These are phyloP conservation scores for Coregonus suidteri DNA, from an alignment of 2,797 vertebrate genomes.

Conservation along the genomic window DNA sequence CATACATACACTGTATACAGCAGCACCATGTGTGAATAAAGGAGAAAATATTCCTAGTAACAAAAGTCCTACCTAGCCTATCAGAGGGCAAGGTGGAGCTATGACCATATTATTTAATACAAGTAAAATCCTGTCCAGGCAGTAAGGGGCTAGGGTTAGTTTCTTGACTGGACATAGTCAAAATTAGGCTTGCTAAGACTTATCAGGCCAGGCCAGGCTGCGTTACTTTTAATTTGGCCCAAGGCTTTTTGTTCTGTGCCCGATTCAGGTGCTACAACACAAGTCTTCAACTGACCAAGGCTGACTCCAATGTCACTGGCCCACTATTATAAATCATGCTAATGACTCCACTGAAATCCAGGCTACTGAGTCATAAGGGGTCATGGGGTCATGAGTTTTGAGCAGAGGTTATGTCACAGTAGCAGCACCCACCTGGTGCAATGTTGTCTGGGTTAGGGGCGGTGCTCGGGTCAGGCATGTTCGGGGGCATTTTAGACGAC, in stretches of 20 bases:
- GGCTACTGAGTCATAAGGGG: neutral
- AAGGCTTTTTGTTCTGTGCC: too few relatives aligned
- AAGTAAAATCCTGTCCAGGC: neutral
- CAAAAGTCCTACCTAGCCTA: neutral
- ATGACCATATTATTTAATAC: neutral
- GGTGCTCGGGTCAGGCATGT: constrained; percentile 72
- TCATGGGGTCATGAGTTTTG: constrained; percentile 9
- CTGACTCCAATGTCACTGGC: neutral
- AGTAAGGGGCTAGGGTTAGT: neutral
- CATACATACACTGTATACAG: neutral
- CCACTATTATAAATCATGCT: neutral
- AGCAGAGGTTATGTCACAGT: neutral
- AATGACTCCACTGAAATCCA: neutral
- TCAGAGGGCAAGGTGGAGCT: neutral
- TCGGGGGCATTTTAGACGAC: constrained; percentile 72
- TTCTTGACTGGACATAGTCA: neutral
- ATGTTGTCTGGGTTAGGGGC: constrained; percentile 84
- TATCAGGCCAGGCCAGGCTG: neutral
- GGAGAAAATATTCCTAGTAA: too few relatives aligned
- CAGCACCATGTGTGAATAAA: too few relatives aligned
- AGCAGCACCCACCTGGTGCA: constrained; percentile 83
- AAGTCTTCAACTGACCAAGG: neutral
- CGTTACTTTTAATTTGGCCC: neutral
- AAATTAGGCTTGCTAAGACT: neutral
- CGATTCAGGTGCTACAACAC: neutral